Conservation (phyloP, 2,113 vertebrate species). For the Actinemys pallida region DNA sequence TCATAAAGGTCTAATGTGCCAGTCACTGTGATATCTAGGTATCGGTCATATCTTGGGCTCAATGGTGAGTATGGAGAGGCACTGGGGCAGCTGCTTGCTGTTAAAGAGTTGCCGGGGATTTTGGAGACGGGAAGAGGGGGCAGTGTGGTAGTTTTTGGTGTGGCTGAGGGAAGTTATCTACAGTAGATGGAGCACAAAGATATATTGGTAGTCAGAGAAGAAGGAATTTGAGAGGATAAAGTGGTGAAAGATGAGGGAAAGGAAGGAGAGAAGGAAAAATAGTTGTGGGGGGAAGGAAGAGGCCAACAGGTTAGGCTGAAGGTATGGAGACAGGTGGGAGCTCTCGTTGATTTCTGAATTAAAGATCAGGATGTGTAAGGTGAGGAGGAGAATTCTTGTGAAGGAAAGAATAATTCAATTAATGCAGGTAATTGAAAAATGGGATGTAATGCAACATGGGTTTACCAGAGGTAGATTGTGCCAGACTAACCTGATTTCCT, state of each 20-base stretch:
- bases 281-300: background rate
- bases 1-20: background rate
- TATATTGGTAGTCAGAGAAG: background rate
- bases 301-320: no score
- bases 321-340: no score
- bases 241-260: background rate
- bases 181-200: background rate
- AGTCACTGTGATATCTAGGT: background rate
- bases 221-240: background rate
- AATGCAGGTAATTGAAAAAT: no score
- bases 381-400: no score
- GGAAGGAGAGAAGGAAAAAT: no score
- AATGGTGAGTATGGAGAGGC: background rate
- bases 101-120: background rate
- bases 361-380: no score
- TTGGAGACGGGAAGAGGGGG: background rate
- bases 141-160: background rate
- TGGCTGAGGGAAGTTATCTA: background rate
- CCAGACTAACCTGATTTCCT: no score
- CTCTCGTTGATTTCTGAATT: no score
- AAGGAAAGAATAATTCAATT: no score
- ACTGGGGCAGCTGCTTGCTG: fast-evolving
- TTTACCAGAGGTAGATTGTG: no score
- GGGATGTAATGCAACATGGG: no score
- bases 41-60: background rate